Evolutionary conservation across 2,888 invertebrate genomes (phyloP).

Genomic region (Lottia gigantea): DNA sequence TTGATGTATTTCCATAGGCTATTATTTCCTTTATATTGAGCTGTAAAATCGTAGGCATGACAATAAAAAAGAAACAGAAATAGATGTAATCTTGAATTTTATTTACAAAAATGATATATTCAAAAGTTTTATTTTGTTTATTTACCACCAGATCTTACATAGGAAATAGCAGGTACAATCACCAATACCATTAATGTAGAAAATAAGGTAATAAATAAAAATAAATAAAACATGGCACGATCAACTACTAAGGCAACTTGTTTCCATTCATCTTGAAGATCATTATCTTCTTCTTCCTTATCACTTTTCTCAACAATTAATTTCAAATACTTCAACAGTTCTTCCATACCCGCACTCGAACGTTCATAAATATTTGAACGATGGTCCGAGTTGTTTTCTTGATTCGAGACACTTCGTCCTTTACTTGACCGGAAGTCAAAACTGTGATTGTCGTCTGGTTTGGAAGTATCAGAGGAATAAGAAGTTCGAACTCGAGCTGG

Average conservation of each 20-base stretch:
- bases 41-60: no score
- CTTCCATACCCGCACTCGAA: constrained; percentile 43
- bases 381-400: constrained; percentile 33
- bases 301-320: constrained; percentile 58
- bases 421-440: constrained; percentile 31
- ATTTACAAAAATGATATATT: no score
- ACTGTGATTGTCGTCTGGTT: constrained; percentile 30
- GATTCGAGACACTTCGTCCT: constrained; percentile 35
- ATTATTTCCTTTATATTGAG: no score
- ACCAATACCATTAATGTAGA: constrained; percentile 56
- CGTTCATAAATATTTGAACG: constrained; percentile 29
- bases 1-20: no score
- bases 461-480: constrained; percentile 5
- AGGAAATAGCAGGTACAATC: constrained; percentile 44
- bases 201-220: constrained; percentile 52
- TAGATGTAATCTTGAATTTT: no score
- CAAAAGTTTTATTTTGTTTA: not conserved
- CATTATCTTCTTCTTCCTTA: constrained; percentile 52
- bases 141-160: not conserved
- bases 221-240: constrained; percentile 60
- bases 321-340: constrained; percentile 57
- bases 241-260: constrained; percentile 63
- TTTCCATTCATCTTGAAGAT: constrained; percentile 63
- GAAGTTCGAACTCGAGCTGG: not conserved
- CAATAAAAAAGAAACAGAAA: no score